These are phyloP conservation scores for Eclectus roratus DNA, from an alignment of 2,113 vertebrate species.

Conservation along the genomic window DNA sequence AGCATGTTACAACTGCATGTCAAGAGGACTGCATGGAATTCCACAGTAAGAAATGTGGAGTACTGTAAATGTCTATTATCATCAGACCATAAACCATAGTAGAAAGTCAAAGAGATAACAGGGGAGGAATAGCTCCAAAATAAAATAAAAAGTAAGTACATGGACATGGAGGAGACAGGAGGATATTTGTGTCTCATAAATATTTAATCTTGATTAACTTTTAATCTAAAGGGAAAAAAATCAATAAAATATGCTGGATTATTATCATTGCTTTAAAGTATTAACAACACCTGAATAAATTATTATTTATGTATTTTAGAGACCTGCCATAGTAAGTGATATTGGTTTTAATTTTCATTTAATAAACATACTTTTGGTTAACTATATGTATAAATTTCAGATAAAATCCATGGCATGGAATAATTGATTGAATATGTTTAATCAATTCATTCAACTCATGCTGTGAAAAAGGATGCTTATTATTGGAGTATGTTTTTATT, in stretches of 20 bases:
- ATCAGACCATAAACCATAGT: not conserved
- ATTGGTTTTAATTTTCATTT: not conserved
- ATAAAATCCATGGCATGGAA: not conserved
- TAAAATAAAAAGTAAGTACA: not conserved
- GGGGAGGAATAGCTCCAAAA: not conserved
- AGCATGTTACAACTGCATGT: not conserved
- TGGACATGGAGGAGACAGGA: not conserved
- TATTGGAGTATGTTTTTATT: not conserved
- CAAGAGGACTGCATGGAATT: not conserved
- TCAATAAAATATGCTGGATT: slow-evolving; percentile 29
- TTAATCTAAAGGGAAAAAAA: slow-evolving; percentile 15
- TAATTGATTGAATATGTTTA: not conserved
- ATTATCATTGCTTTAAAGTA: slow-evolving; percentile 30
- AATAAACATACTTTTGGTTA: slow-evolving; percentile 5
- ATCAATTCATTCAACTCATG: not conserved
- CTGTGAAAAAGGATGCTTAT: slow-evolving; percentile 4
- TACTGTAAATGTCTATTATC: not conserved
- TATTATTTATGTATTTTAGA: slow-evolving; percentile 7
- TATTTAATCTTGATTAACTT: slow-evolving; percentile 31
- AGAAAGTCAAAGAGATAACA: not conserved
- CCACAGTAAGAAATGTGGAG: not conserved
- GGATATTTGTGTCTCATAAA: slow-evolving; percentile 30
- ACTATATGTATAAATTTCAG: not conserved
- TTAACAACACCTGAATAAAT: slow-evolving; percentile 44
- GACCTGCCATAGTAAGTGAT: not conserved